Base-by-base conservation (phyloP, 1,140 invertebrate species). In the Macrocentrus cingulum region DNA sequence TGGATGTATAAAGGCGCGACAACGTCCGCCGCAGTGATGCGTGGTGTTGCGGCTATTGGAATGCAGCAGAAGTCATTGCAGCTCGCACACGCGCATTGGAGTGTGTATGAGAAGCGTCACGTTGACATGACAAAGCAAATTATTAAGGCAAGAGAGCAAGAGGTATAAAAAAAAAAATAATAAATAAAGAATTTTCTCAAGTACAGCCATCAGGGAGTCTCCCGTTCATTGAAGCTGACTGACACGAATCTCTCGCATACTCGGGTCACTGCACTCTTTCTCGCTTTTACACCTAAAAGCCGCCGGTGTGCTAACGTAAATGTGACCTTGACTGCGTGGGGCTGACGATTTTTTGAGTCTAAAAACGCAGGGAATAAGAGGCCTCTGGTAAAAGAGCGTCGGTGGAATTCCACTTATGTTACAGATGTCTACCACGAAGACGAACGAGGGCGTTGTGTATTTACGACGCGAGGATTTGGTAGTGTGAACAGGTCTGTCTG, bases 401-500 rank as follows among this genome's bases (percentile, higher is more conserved):
- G 34, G 23, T 19, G 34, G 42, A 48, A n/a, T 8, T 13, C 13
- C 36, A 39, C 36, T 39, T 39, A 15, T 39, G 15, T 29, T 29
- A 9, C 25, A 9, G 25, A 4, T 29, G 25, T 29, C 25, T 29
- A 29, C 25, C 9, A 29, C 25, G 25, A 29, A 29, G 25, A 29
- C 4, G 25, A 46, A n/a, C n/a, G n/a, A 50, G 37, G 56, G 46
- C 48, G 56, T 52, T 52, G 50, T 53, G 44, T 45, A 25, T 37
- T 19, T 29, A 39, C 16, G 51, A 41, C 37, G 67, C 68, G 63
- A 66, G 72, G 74, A 79, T 79, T 78, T 73, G 72, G 72, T 71
- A 68, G 74, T 76, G 71, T 66, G 74, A 78, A 76, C 70, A 70
- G 69, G 74, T 75, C 76, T 77, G 76, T 80, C 77, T 80, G 75